Evolutionary conservation across 2,888 invertebrate species (phyloP), one percentile per base, ranked within the genome.

Genomic region (Pantelozetes paolii): DNA sequence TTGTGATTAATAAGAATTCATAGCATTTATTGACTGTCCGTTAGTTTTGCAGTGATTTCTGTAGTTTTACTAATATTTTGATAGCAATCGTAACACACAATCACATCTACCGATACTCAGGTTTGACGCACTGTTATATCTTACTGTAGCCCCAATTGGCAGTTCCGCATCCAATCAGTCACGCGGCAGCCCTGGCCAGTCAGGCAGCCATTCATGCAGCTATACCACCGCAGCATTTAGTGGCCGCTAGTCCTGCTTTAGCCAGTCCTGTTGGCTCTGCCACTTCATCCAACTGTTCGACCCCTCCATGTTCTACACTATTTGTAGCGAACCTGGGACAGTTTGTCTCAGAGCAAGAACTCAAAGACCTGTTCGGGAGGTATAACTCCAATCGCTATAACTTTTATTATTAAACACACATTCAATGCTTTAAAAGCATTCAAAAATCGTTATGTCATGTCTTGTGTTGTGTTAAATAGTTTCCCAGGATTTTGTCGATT

Each of bases 321-420:
- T 98, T 98, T 86, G 96, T 98, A 82, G 97, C 97, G 82, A 98
- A 98, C 85, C 88, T 98, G 82, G 96, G 97, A 79, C 94, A 94
- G 85, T 94, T 93, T 84, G 95, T 96, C 81, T 94, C 94, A 79
- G 98, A 98, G 85, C 96, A 97, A 83, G 97, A 98, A 85, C 89
- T 98, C 80, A 96, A 96, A 87, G 95, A 96, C 85, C 91, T 98
- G 82, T 96, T 97, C 86, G 91, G 91, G 88, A 95, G 94, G 95
- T 96, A 84, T 85, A n/a, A 13, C 15, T n/a, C 18, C 30, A 54
- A 15, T 28, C 73, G 36, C 36, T 36, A 36, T 36, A 8, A 28
- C 8, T 72, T n/a, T 45, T 57, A 72, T 6, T 1, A 28, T 23
- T 15, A 20, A 36, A 26, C 45, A 45, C 20, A 71, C 50, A 71